These are phyloP conservation scores for Eurystomus glaucurus DNA, from an alignment of 2,797 vertebrate genomes.

Conservation along the genomic window DNA sequence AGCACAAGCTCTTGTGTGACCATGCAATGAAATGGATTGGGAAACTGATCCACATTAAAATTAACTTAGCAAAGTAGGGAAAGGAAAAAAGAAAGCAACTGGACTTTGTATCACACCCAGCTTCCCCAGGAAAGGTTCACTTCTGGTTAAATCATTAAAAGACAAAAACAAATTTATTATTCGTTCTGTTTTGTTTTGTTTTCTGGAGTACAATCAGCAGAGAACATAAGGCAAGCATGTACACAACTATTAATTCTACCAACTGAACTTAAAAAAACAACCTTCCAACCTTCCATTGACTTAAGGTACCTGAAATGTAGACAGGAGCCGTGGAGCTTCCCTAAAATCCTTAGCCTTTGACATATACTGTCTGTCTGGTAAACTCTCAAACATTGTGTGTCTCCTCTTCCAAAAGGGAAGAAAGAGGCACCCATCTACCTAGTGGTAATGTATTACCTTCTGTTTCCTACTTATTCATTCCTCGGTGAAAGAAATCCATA, in stretches of 20 bases:
- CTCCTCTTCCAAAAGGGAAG: not conserved
- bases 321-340: not conserved
- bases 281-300: not conserved
- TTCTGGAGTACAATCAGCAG: not conserved
- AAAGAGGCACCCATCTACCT: not conserved
- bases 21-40: not conserved
- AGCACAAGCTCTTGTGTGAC: not conserved
- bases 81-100: not conserved
- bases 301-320: not conserved
- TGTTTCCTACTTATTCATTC: not conserved
- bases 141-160: not conserved
- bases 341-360: not conserved
- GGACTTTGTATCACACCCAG: fast-evolving
- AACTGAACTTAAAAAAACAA: not conserved
- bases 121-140: not conserved
- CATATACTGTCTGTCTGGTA: not conserved
- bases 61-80: not conserved
- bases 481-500: not conserved
- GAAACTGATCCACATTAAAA: not conserved
- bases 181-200: not conserved
- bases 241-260: not conserved
- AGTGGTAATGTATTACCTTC: not conserved
- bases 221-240: not conserved
- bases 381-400: not conserved
- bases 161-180: not conserved